These are phyloP conservation scores for Furnarius figulus DNA, from an alignment of 2,113 vertebrate genomes.

Conservation along the genomic window DNA sequence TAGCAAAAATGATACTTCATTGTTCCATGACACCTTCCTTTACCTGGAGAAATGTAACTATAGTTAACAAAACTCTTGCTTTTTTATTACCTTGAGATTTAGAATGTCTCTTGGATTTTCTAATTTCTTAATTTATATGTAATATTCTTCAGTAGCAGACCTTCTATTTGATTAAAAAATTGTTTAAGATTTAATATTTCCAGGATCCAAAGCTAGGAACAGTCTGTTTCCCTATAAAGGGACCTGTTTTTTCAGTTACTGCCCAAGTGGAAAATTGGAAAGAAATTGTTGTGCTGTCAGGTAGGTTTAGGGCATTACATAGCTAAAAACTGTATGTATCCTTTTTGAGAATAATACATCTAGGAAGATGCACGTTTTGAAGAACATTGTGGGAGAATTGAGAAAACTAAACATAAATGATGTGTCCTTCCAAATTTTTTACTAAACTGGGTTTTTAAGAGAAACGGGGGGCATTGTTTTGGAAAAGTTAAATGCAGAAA, in stretches of 20 bases:
- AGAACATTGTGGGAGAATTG: background rate
- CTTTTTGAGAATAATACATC: background rate
- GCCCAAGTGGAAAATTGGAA: constrained; percentile 28
- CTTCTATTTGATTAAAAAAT: background rate
- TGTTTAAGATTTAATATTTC: background rate
- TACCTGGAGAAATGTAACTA: background rate
- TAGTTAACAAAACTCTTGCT: background rate
- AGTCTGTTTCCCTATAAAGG: background rate
- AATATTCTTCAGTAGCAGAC: background rate
- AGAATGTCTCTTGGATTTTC: background rate
- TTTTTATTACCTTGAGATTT: background rate
- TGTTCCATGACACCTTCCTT: background rate
- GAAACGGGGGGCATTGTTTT: background rate
- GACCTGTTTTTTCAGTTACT: background rate
- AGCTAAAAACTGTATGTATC: background rate
- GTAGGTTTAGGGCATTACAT: background rate
- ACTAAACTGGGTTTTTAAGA: background rate
- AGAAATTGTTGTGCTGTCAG: background rate
- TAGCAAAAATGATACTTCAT: background rate
- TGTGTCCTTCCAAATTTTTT: background rate
- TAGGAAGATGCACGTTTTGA: background rate
- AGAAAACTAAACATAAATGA: background rate
- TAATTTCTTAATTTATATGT: background rate
- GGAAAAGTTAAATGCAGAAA: background rate
- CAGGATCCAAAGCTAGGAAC: background rate